Percentiles rank a stretch among this genome's conserved stretches.
Evolutionary conservation across 2,888 invertebrate genomes (phyloP).

Genomic region (Diogma glabrata): DNA sequence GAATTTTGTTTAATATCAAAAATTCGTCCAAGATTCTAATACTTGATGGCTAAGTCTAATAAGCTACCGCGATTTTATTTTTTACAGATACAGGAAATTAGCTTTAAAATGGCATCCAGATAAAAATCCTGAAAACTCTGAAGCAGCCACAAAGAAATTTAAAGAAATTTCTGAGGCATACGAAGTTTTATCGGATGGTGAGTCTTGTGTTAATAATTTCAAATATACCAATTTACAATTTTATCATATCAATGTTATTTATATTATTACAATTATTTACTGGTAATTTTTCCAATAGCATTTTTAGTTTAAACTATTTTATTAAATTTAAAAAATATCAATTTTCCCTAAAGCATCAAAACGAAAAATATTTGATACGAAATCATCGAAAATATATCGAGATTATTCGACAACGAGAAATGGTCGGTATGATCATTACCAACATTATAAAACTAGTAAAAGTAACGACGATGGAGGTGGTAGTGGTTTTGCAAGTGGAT

Average conservation of each 20-base stretch:
- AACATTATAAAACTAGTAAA: conserved; percentile 3
- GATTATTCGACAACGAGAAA: conserved; percentile 3
- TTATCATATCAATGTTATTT: background rate
- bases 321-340: background rate
- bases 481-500: background rate
- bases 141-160: conserved; percentile 90
- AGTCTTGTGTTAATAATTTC: too few species aligned
- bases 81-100: conserved; percentile 80
- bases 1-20: too few species aligned
- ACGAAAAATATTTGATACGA: conserved; percentile 6
- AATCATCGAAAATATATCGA: conserved; percentile 3
- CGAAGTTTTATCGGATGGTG: conserved; percentile 96
- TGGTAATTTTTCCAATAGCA: too few species aligned
- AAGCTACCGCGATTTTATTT: too few species aligned
- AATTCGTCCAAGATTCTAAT: too few species aligned
- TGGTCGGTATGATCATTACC: conserved; percentile 3
- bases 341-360: conserved; percentile 2
- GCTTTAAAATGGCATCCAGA: conserved; percentile 99
- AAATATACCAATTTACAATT: too few species aligned
- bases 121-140: conserved; percentile 94
- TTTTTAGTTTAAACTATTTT: too few species aligned
- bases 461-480: background rate
- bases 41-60: too few species aligned
- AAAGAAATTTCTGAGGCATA: conserved; percentile 99
- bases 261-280: background rate